Percentiles rank a stretch among this genome's conserved stretches.
These are phyloP conservation scores for Remorina albescens DNA, from an alignment of 2,797 vertebrate genomes.

Conservation along the genomic window DNA sequence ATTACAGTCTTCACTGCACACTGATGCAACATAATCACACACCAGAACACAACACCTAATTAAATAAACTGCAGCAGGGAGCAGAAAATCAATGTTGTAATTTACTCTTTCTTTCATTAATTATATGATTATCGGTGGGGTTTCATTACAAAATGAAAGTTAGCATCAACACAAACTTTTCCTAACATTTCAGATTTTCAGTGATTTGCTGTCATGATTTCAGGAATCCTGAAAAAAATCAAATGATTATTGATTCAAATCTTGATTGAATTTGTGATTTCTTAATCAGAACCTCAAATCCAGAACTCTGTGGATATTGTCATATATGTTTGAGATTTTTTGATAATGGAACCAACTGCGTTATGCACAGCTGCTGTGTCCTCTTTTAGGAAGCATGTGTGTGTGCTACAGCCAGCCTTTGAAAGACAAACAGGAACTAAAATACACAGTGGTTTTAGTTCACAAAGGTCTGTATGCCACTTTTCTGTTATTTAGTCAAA, in stretches of 20 bases:
- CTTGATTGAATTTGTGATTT: conserved; percentile 6
- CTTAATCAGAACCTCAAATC: not conserved
- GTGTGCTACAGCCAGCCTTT: conserved; percentile 88
- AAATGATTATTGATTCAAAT: not conserved
- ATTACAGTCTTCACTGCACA: not conserved
- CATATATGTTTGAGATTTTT: not conserved
- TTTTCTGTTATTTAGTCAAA: not conserved
- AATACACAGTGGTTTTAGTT: conserved; percentile 90
- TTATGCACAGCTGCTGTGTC: not conserved
- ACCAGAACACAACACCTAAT: not conserved
- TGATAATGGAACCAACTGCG: not conserved
- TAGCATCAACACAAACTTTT: not conserved
- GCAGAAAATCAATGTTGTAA: conserved; percentile 16
- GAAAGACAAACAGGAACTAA: conserved; percentile 78
- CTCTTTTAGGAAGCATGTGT: conserved; percentile 90
- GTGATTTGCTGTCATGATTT: not conserved
- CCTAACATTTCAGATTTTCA: not conserved
- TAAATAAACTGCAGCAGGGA: not conserved
- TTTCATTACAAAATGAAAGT: not conserved
- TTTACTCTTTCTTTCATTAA: conserved; percentile 4
- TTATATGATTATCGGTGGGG: not conserved
- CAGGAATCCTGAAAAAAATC: not conserved
- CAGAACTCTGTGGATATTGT: not conserved
- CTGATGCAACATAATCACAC: not conserved
- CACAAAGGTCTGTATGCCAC: conserved; percentile 87